A percentile compares a stretch with the other conserved stretches of the same genome.
phyloP scores from a whole-genome alignment of 1,140 invertebrate genomes.

The Drosophila virilis region DNA sequence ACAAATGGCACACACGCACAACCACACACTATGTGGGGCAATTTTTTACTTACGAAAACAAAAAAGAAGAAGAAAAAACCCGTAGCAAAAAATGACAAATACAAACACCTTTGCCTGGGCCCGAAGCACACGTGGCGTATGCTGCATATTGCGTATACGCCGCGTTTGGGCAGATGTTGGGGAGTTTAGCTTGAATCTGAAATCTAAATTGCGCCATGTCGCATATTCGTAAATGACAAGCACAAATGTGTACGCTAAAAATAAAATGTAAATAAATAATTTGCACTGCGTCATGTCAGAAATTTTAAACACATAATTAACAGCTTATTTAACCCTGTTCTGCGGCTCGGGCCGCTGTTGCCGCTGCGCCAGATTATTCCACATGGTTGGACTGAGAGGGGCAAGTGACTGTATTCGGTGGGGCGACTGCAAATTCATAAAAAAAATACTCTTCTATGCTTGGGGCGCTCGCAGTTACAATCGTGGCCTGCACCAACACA shows the following conservation, averaged over 20 bases:
- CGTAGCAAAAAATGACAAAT: neutral
- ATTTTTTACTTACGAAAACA: constrained; percentile 39
- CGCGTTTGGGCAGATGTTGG: constrained; percentile 40
- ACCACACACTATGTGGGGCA: constrained; percentile 26
- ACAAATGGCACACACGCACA: constrained; percentile 55
- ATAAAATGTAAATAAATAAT: constrained; percentile 81
- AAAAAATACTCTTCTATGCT: constrained; percentile 78
- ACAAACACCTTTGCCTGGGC: constrained; percentile 5
- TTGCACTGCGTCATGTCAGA: constrained; percentile 81
- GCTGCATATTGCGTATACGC: constrained; percentile 57
- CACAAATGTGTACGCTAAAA: constrained; percentile 57
- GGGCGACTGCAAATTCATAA: constrained; percentile 65
- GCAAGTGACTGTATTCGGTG: neutral
- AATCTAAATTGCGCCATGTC: constrained; percentile 69
- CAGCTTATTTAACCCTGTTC: constrained; percentile 81
- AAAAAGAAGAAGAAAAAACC: neutral
- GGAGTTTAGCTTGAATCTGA: neutral
- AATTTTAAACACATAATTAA: constrained; percentile 84
- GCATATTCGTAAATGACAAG: constrained; percentile 64
- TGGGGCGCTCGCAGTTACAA: constrained; percentile 79
- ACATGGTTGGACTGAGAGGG: constrained; percentile 26
- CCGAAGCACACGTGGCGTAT: constrained; percentile 49
- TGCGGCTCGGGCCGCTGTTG: constrained; percentile 23
- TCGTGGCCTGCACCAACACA: constrained; percentile 73
- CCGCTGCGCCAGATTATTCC: constrained; percentile 64